Evolutionary conservation across 2,797 vertebrate species (phyloP).

Genomic region (Pangasius sanitwongsei): DNA sequence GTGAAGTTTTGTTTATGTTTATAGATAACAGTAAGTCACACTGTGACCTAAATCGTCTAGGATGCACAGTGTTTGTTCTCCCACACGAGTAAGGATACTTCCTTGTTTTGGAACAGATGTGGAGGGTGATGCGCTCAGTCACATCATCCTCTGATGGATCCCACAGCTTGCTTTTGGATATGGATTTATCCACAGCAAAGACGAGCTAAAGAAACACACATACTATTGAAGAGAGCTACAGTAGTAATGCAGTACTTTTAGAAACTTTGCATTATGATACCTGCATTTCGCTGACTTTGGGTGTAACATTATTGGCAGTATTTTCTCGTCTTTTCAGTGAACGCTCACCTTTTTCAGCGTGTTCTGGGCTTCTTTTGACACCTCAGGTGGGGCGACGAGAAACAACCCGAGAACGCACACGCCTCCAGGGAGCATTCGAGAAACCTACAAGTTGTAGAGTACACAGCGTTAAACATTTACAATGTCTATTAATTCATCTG

Average conservation of each 20-base stretch:
- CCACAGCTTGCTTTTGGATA: constrained; percentile 85
- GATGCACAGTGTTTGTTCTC: not conserved
- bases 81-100: constrained; percentile 85
- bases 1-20: not conserved
- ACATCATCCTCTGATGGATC: constrained; percentile 80
- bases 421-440: constrained; percentile 93
- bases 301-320: not conserved
- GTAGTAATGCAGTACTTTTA: not conserved
- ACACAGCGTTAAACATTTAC: not conserved
- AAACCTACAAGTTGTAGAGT: constrained; percentile 74
- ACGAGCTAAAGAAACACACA: constrained; percentile 74
- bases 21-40: not conserved
- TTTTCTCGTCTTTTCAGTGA: not conserved
- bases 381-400: constrained; percentile 80
- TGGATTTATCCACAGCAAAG: constrained; percentile 86
- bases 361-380: constrained; percentile 81
- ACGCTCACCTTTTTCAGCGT: constrained; percentile 81
- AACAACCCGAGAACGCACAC: constrained; percentile 88
- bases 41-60: not conserved
- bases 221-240: not conserved
- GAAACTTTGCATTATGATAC: not conserved
- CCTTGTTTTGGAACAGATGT: constrained; percentile 87
- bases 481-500: not conserved
- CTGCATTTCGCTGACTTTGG: not conserved
- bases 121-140: constrained; percentile 83